Evolutionary conservation across 2,888 invertebrate species (phyloP).

Genomic region (Pachycephus smyrnensis): DNA sequence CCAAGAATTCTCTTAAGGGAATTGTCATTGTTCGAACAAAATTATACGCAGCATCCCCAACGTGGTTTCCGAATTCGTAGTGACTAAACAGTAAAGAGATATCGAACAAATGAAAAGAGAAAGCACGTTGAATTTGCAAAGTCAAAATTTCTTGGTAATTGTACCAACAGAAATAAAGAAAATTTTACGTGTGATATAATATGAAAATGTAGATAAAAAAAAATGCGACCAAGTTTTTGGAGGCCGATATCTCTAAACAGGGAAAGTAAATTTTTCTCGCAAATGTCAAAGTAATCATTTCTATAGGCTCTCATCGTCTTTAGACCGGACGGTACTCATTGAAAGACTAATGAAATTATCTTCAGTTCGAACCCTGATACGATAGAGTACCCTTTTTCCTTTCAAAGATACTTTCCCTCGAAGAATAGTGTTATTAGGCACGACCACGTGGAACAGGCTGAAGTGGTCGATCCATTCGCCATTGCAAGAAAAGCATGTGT

Average conservation of each 20-base stretch:
- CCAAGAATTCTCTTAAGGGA: background rate
- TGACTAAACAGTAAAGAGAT: too few relatives aligned
- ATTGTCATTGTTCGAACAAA: background rate
- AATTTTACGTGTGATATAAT: background rate
- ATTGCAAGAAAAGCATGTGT: background rate
- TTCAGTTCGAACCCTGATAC: background rate
- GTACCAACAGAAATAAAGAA: background rate
- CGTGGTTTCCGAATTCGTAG: too few relatives aligned
- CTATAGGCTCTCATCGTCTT: background rate
- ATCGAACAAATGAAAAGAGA: background rate
- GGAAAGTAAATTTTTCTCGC: background rate
- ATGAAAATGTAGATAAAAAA: background rate
- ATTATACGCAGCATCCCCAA: background rate
- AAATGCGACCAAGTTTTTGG: background rate
- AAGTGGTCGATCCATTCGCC: background rate
- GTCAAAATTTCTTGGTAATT: background rate
- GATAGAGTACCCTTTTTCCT: background rate
- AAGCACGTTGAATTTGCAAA: background rate
- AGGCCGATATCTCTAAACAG: background rate
- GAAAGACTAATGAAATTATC: background rate
- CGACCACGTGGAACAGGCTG: background rate
- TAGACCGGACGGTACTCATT: background rate
- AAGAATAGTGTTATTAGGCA: background rate
- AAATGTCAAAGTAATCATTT: background rate
- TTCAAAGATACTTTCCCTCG: background rate